phyloP scores from a whole-genome alignment of 2,113 vertebrate species.

The Albula goreensis region DNA sequence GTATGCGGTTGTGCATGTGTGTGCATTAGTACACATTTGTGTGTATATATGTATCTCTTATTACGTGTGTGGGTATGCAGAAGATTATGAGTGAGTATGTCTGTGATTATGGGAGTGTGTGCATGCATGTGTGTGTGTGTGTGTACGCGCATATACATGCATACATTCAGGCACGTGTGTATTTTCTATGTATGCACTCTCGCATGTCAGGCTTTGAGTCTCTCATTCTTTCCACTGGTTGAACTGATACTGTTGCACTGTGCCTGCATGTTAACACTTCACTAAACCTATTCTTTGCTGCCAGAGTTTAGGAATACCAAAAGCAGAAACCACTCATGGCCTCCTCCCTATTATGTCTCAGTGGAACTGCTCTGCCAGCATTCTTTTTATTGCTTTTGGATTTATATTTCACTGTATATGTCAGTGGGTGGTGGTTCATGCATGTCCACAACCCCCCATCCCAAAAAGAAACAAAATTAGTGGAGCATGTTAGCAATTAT shows the following conservation, averaged over 20 bases:
- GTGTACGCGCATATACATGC: background rate
- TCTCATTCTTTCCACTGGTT: background rate
- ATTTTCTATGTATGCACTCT: background rate
- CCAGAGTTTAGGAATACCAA: background rate
- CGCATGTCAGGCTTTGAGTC: background rate
- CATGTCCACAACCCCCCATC: background rate
- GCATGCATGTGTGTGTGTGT: background rate
- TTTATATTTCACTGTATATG: background rate
- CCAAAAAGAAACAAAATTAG: background rate
- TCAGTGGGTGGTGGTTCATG: background rate
- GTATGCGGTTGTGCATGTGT: background rate
- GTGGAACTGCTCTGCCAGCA: background rate
- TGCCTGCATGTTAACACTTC: background rate
- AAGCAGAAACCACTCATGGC: background rate
- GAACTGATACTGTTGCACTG: background rate
- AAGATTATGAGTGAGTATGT: too few relatives aligned
- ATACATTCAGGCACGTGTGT: too few relatives aligned
- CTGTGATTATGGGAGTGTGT: too few relatives aligned
- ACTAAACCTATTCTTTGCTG: background rate
- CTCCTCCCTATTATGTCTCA: background rate
- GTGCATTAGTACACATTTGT: too few relatives aligned
- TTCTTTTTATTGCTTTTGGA: background rate
- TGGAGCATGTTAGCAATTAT: background rate
- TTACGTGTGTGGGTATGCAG: too few relatives aligned
- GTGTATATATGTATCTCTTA: too few relatives aligned